Evolutionary conservation across 1,140 invertebrate species (phyloP), one percentile per base, ranked within the genome.

Genomic region (Cydia pomonella): DNA sequence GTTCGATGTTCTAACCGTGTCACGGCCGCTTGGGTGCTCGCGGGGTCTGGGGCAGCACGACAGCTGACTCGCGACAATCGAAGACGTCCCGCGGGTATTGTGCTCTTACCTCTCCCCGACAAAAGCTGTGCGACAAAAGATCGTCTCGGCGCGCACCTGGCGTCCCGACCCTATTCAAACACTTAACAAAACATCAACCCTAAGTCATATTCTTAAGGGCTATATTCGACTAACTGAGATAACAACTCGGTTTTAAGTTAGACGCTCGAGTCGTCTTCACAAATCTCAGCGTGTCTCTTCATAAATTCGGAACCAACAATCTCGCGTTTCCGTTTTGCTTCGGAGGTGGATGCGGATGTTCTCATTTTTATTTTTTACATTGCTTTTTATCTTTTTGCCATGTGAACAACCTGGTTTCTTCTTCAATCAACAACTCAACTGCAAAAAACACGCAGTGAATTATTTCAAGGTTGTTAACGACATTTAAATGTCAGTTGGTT

Each of bases 31-130:
- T 38, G 64, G 66, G 33, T 74, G 79, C 84, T 72, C 73, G 77
- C 63, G 53, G 72, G 62, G 69, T 66, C 83, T 80, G 81, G 84
- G 82, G 80, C 77, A 82, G 77, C 77, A 81, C 87, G 89, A 86
- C 90, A 92, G 90, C 89, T 91, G 89, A 92, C 81, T 73, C 78
- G 77, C 84, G 82, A 91, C 88, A 92, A 91, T 88, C 82, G 90
- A 92, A 92, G 91, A 92, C 88, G 88, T 89, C 88, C 87, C 88
- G 88, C 82, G 83, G 84, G 85, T 80, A 87, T 92, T 92, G 91
- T 91, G 77, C 72, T 71, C 79, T 81, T 80, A 80, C 79, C 81
- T 76, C 73, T 79, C 71, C 75, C 73, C 80, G 76, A 87, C 85
- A 90, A 87, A 87, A 80, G 82, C 79, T 77, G 78, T 78, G 80